Percentiles rank a stretch among this genome's conserved stretches.
Evolutionary conservation across 1,140 invertebrate genomes (phyloP).

Genomic region (Nasonia vitripennis): DNA sequence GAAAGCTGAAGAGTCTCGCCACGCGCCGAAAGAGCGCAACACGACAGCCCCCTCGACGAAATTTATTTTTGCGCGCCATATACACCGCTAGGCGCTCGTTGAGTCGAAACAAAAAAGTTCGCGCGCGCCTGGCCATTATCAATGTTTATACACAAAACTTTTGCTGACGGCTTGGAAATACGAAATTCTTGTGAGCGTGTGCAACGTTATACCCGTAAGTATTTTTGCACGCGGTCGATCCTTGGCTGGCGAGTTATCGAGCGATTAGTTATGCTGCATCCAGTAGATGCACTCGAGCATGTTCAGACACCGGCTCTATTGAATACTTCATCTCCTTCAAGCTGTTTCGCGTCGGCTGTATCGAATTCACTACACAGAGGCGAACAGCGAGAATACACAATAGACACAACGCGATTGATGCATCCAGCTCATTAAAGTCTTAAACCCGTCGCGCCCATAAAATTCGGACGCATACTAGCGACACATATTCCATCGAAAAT

Average conservation of each 20-base stretch:
- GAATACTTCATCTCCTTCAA: background rate
- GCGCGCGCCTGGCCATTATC: background rate
- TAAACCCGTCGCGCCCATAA: background rate
- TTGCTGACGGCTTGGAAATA: background rate
- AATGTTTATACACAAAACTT: conserved; percentile 16
- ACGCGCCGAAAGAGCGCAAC: background rate
- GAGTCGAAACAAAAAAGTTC: background rate
- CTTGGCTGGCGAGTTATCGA: too few species aligned
- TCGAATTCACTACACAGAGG: background rate
- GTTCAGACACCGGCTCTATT: background rate
- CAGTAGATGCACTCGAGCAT: background rate
- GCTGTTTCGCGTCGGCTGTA: background rate
- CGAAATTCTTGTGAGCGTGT: too few species aligned
- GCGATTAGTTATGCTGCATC: too few species aligned
- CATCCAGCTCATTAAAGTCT: background rate
- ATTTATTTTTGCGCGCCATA: background rate
- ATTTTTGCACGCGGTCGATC: too few species aligned
- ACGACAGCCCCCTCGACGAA: background rate
- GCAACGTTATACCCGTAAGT: too few species aligned
- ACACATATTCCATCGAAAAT: background rate
- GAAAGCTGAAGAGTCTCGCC: too few species aligned
- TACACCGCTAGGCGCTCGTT: background rate
- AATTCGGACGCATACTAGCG: background rate
- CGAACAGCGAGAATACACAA: too few species aligned
- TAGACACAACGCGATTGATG: background rate